phyloP scores from a whole-genome alignment of 2,797 vertebrate genomes.

The Amniataba percoides region DNA sequence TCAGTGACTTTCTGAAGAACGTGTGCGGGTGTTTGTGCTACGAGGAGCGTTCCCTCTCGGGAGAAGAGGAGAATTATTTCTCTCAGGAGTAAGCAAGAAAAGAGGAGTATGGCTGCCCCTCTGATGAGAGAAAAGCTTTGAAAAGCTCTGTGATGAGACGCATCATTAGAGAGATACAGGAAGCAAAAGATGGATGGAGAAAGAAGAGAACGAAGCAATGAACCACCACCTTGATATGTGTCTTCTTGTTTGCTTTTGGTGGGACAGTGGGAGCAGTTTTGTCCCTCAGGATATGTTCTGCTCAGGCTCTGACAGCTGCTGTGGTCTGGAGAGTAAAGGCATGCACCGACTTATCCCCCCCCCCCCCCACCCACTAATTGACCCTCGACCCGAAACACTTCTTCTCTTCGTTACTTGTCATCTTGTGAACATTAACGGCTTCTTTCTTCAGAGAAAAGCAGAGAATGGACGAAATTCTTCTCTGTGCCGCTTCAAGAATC shows the following conservation, averaged over 20 bases:
- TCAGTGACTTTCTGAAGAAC: background rate
- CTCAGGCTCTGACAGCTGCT: conserved; percentile 66
- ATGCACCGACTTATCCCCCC: conserved; percentile 29
- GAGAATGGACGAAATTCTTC: background rate
- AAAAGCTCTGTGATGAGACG: conserved; percentile 6
- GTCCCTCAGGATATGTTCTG: conserved; percentile 32
- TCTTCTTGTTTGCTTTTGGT: conserved; percentile 24
- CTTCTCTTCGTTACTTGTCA: conserved; percentile 3
- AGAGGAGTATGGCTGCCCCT: background rate
- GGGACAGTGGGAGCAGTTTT: conserved; percentile 13
- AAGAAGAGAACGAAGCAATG: background rate
- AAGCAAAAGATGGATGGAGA: background rate
- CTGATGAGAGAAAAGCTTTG: conserved; percentile 21
- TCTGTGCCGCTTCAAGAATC: conserved; percentile 22
- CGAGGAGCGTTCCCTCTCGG: background rate
- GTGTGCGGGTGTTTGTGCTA: conserved; percentile 17
- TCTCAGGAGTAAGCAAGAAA: conserved; percentile 19
- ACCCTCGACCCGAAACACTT: conserved; percentile 9
- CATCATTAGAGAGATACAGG: conserved; percentile 15
- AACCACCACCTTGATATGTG: conserved; percentile 5
- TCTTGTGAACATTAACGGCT: background rate
- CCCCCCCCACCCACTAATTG: background rate
- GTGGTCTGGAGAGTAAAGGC: conserved; percentile 34
- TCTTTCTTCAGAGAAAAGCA: background rate
- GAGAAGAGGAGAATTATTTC: conserved; percentile 22